Conservation (phyloP, 2,797 vertebrate species). For the Channa striata region DNA sequence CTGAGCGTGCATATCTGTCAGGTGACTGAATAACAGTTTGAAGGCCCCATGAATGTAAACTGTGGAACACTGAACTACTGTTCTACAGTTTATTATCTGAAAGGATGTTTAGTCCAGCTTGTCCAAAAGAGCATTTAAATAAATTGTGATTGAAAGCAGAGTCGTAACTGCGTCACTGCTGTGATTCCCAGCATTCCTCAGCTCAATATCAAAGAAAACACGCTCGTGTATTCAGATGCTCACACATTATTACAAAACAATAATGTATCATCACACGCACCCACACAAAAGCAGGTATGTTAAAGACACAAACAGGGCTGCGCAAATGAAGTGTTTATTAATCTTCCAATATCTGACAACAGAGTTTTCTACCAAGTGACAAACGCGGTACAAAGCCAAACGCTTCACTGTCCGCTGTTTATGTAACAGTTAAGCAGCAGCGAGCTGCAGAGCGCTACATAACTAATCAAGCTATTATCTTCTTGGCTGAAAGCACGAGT, state of each 20-base stretch:
- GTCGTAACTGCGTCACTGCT: slow-evolving; percentile 49
- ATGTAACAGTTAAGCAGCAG: slow-evolving; percentile 37
- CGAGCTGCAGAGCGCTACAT: slow-evolving; percentile 34
- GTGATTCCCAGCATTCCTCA: slow-evolving; percentile 44
- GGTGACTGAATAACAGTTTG: neutral
- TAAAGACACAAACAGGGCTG: slow-evolving; percentile 13
- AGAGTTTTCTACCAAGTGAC: slow-evolving; percentile 30
- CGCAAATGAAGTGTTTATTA: slow-evolving; percentile 26
- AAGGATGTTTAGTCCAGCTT: slow-evolving; percentile 69
- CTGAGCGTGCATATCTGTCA: too few species aligned
- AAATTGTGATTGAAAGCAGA: slow-evolving; percentile 63
- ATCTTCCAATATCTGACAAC: slow-evolving; percentile 34
- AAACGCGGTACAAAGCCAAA: slow-evolving; percentile 38
- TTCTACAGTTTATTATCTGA: slow-evolving; percentile 55
- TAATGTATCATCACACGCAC: neutral
- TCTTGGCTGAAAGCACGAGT: slow-evolving; percentile 24
- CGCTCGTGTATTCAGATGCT: slow-evolving; percentile 4
- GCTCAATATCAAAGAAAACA: slow-evolving; percentile 31
- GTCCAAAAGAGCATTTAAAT: slow-evolving; percentile 49
- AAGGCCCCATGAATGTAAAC: slow-evolving; percentile 3
- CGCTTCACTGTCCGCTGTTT: slow-evolving; percentile 47
- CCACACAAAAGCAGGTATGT: slow-evolving; percentile 11
- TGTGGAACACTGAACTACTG: slow-evolving; percentile 31
- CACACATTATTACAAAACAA: slow-evolving; percentile 14
- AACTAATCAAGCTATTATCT: slow-evolving; percentile 46